Evolutionary conservation across 2,797 vertebrate genomes (phyloP), one percentile per base, ranked within the genome.

Genomic region (Falco novaeseelandiae): DNA sequence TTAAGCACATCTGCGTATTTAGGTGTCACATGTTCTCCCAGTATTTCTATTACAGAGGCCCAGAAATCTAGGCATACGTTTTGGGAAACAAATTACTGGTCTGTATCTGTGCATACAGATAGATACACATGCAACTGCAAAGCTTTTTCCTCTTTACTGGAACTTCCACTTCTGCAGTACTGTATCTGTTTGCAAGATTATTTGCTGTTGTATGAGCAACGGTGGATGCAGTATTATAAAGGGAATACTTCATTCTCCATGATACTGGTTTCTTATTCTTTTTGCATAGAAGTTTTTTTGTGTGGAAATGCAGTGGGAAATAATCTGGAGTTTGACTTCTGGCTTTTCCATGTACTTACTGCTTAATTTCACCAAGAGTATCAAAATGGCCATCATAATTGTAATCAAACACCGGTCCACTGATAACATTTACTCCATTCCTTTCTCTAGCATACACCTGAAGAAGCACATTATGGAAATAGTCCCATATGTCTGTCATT

Each of bases 391-490:
- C 99, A 70, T 99, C 98, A 22, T 97, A 99, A 97, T 99, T 97
- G 72, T 98, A 96, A 95, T 99, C 99, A 36, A 99, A 99, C 93
- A 99, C 97, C 6, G 99, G 99, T 77, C 99, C 99, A 71, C 99
- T 99, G 93, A 99, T 85, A 70, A 99, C 97, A 80, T 99, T 99
- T 48, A 99, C 83, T 72, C 99, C 99, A 63, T 99, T 99, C 89
- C 98, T 98, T 92, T 98, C 96, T 36, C 74, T 89, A n/a, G 98
- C 98, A 79, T 99, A 98, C 65, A 98, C 94, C 71, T 96, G 93
- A 87, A 99, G 98, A 54, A 99, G 96, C 27, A 97, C 94, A 18
- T 96, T 38, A 44, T 99, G 99, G 89, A 99, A 98, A 91, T 99
- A 98, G 30, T 97, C 85, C 99, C 99, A 99, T 93, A 99, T 98